Base-by-base conservation (phyloP, 2,113 vertebrate species). In the Taurulus bubalis region DNA sequence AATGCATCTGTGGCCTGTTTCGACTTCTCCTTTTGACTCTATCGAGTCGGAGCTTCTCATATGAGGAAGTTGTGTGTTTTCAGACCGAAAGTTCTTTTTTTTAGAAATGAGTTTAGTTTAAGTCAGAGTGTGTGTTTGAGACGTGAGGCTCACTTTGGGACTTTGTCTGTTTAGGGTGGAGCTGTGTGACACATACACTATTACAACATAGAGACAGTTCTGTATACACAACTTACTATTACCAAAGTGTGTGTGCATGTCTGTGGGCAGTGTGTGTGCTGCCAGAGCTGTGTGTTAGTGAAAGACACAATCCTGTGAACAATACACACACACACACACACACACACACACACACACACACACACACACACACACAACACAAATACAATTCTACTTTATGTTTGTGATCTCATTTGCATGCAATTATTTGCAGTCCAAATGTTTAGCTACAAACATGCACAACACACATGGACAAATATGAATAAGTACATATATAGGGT, bases 11-110 rank as follows among this genome's bases (percentile, higher is more conserved):
- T 1, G 65, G 80, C 77, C 65, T 76, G 22, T 75, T 67, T 75
- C 34, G 74, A 89, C 89, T 92, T 91, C 74, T 84, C 38, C 82
- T 87, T 88, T 81, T 51, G 40, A 74, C 82, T 78, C 77, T 38
- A 62, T 77, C 71, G 4, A 47, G 71, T 18, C 6, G 40, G 24
- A 80, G 2, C 14, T 70, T 89, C 62, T 53, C 56, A 51, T 56
- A 55, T 70, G 58, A 79, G 86, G 86, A 89, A 87, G 80, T 75
- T 24, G 36, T 53, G 79, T 71, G 40, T 83, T 53, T n/a, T 85
- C 5, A 67, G 63, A 78, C 49, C 66, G n/a, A 1, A 3, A 18
- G 16, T 42, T 45, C 15, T 45, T 12, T 45, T 45, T 80, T 73
- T 78, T 58, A 16, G 28, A 70, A 28, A 40, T 9, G 38, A 63